Evolutionary conservation across 35 echinoderm and acorn worm species (phyloP).

Genomic region (Ophiothrix spiculata): DNA sequence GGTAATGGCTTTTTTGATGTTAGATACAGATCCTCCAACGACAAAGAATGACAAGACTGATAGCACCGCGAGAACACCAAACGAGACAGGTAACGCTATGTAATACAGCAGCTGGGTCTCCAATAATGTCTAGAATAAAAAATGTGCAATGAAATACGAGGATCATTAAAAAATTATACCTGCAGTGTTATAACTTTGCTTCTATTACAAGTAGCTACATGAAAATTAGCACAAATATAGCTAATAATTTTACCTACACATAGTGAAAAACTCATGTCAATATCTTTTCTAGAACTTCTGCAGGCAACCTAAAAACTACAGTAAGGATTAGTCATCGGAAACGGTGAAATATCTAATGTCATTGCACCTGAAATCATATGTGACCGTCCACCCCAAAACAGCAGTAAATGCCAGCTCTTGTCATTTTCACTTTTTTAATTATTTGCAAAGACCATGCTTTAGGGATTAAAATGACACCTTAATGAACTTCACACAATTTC

Average conservation of each 20-base stretch:
- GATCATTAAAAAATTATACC: not conserved
- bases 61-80: slow-evolving; percentile 11
- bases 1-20: slow-evolving; percentile 14
- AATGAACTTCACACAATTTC: no score
- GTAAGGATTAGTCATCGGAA: no score
- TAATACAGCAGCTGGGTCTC: slow-evolving; percentile 22
- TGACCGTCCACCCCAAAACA: no score
- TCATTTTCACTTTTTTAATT: no score
- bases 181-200: not conserved
- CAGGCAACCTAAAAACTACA: not conserved
- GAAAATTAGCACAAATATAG: not conserved
- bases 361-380: no score
- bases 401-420: no score
- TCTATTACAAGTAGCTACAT: not conserved
- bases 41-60: slow-evolving; percentile 36
- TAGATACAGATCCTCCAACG: slow-evolving; percentile 32
- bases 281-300: not conserved
- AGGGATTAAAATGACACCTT: no score
- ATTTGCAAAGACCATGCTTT: no score
- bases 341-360: no score
- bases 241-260: not conserved
- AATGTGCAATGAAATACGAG: not conserved
- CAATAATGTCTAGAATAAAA: slow-evolving; percentile 34
- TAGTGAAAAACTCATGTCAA: not conserved
- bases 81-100: slow-evolving; percentile 40